phyloP scores from a whole-genome alignment of 2,797 vertebrate genomes.

The Trichosurus vulpecula region DNA sequence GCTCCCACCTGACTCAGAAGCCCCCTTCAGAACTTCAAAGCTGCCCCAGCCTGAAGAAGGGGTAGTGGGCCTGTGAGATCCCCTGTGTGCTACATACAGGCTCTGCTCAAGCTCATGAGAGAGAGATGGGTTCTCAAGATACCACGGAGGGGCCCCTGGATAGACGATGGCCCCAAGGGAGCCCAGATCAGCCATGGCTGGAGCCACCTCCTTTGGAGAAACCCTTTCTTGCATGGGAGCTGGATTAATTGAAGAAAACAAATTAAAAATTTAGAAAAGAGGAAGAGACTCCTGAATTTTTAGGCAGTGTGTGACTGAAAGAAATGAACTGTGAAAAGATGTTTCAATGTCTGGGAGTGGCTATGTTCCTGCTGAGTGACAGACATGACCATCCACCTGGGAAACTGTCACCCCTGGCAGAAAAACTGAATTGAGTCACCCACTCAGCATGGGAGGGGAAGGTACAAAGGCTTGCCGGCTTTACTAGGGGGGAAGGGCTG shows the following conservation, averaged over 20 bases:
- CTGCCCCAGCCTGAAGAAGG: not conserved
- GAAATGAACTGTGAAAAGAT: not conserved
- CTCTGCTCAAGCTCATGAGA: accelerated
- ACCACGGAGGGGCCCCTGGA: not conserved
- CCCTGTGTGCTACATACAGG: accelerated
- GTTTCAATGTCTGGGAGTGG: not conserved
- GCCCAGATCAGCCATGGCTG: not conserved
- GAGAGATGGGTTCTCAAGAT: not conserved
- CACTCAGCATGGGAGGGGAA: not conserved
- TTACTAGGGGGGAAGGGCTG: not conserved
- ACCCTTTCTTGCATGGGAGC: not conserved
- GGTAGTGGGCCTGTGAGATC: not conserved
- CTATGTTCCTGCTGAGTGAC: not conserved
- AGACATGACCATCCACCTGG: no score
- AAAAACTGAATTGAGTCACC: not conserved
- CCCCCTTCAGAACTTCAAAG: no score
- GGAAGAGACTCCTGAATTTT: not conserved
- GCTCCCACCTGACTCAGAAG: accelerated
- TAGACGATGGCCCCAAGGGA: not conserved
- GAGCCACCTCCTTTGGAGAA: not conserved
- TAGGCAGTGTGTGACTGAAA: not conserved
- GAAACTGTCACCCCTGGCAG: not conserved
- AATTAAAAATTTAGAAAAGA: not conserved
- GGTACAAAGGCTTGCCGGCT: not conserved
- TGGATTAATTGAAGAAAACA: not conserved